Conservation (phyloP, 2,797 vertebrate species). For the Gobionotothen gibberifrons region DNA sequence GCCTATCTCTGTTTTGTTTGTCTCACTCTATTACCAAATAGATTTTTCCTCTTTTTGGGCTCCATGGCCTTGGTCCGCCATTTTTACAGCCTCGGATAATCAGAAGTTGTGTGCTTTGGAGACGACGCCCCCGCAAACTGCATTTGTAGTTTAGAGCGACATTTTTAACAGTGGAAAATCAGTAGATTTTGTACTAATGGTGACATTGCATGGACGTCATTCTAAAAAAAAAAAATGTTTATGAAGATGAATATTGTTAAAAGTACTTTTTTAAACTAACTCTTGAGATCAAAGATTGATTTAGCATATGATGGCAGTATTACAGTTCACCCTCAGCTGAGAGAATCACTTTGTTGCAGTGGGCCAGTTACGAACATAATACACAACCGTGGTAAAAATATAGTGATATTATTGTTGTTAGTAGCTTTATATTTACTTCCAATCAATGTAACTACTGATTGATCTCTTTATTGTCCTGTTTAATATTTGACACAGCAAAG, state of each 20-base stretch:
- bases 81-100: conserved; percentile 76
- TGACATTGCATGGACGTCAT: conserved; percentile 64
- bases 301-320: conserved; percentile 63
- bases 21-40: conserved; percentile 70
- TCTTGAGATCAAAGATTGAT: conserved; percentile 64
- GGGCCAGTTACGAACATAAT: conserved; percentile 56
- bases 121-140: conserved; percentile 56
- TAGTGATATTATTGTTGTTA: conserved; percentile 69
- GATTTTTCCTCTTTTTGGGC: conserved; percentile 51
- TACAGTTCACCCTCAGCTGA: conserved; percentile 44
- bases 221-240: conserved; percentile 55
- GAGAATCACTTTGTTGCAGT: conserved; percentile 22
- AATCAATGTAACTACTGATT: conserved; percentile 79
- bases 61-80: conserved; percentile 44
- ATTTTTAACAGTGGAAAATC: conserved; percentile 63
- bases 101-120: conserved; percentile 59
- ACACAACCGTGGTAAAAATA: conserved; percentile 39
- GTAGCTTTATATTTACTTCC: conserved; percentile 70
- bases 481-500: conserved; percentile 58
- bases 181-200: conserved; percentile 73
- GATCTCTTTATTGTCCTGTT: conserved; percentile 61
- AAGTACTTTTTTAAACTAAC: conserved; percentile 58
- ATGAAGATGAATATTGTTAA: conserved; percentile 62
- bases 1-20: conserved; percentile 62
- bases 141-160: conserved; percentile 47